Evolutionary conservation across 1,140 invertebrate species (phyloP).

Genomic region (Parasteatoda tepidariorum): DNA sequence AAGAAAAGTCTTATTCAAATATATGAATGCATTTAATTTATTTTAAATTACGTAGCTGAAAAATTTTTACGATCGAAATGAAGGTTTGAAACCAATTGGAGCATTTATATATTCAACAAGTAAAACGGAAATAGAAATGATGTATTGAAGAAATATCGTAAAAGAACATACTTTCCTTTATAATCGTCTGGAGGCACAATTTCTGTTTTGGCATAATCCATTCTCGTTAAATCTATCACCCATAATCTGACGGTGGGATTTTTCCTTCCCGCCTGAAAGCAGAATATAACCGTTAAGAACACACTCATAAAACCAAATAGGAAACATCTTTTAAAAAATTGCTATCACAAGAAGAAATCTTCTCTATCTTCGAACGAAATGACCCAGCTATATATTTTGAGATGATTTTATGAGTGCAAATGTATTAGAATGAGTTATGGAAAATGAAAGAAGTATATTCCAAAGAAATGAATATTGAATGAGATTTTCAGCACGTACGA

Average conservation of each 20-base stretch:
- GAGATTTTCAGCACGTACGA: no score
- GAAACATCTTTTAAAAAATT: background rate
- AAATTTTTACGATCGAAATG: no score
- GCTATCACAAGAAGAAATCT: background rate
- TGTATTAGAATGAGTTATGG: no score
- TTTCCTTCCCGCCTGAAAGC: conserved; percentile 59
- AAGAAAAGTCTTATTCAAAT: no score
- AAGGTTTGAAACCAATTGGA: no score
- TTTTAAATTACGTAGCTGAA: no score
- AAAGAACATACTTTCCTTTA: conserved; percentile 53
- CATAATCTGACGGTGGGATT: conserved; percentile 62
- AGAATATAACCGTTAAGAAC: background rate
- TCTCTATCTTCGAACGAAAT: background rate
- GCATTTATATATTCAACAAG: no score
- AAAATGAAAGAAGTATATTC: no score
- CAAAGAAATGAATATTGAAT: no score
- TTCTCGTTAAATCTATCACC: conserved; percentile 60
- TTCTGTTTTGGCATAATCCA: conserved; percentile 49
- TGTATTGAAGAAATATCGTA: background rate
- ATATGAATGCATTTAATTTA: no score
- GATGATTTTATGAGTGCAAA: no score
- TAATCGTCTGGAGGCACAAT: conserved; percentile 58
- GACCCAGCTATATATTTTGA: no score
- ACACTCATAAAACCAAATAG: background rate
- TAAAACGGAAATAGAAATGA: background rate